A percentile compares a stretch with the other conserved stretches of the same genome.
Evolutionary conservation across 2,888 invertebrate species (phyloP).

Genomic region (Archips crataeganus): DNA sequence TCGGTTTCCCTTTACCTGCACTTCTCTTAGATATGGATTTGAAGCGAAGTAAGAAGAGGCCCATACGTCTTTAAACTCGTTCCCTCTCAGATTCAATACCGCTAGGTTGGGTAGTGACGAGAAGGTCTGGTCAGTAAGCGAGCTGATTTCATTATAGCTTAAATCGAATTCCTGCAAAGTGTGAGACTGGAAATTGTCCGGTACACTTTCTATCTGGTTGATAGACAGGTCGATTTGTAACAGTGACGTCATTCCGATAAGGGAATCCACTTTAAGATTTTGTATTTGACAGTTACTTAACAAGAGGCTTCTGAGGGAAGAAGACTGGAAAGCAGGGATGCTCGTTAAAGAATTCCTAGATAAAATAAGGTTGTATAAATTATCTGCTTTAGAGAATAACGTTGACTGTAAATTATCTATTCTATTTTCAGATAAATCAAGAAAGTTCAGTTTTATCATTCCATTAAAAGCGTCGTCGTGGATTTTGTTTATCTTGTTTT

Average conservation of each 20-base stretch:
- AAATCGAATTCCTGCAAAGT: slow-evolving; percentile 87
- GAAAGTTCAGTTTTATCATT: slow-evolving; percentile 80
- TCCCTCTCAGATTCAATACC: slow-evolving; percentile 89
- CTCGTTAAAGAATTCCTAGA: slow-evolving; percentile 88
- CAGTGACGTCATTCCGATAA: slow-evolving; percentile 85
- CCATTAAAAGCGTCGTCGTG: slow-evolving; percentile 86
- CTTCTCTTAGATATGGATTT: slow-evolving; percentile 85
- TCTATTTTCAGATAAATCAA: slow-evolving; percentile 90
- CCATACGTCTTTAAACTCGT: slow-evolving; percentile 88
- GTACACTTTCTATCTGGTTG: slow-evolving; percentile 88
- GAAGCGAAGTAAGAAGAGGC: slow-evolving; percentile 86
- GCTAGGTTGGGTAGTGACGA: slow-evolving; percentile 87
- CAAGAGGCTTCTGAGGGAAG: slow-evolving; percentile 85
- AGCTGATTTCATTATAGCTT: slow-evolving; percentile 86
- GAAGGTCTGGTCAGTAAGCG: slow-evolving; percentile 87
- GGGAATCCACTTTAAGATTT: slow-evolving; percentile 76
- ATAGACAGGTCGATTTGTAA: slow-evolving; percentile 87
- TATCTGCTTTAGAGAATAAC: slow-evolving; percentile 84
- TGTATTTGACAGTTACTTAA: slow-evolving; percentile 88
- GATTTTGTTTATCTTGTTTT: slow-evolving; percentile 87
- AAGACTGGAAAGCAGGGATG: slow-evolving; percentile 84
- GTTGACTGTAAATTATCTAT: slow-evolving; percentile 84
- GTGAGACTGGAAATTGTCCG: slow-evolving; percentile 84
- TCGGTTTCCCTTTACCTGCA: slow-evolving; percentile 89
- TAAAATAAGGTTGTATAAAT: slow-evolving; percentile 86